Evolutionary conservation across 2,888 invertebrate species (phyloP).

Genomic region (Heliconius cydno): DNA sequence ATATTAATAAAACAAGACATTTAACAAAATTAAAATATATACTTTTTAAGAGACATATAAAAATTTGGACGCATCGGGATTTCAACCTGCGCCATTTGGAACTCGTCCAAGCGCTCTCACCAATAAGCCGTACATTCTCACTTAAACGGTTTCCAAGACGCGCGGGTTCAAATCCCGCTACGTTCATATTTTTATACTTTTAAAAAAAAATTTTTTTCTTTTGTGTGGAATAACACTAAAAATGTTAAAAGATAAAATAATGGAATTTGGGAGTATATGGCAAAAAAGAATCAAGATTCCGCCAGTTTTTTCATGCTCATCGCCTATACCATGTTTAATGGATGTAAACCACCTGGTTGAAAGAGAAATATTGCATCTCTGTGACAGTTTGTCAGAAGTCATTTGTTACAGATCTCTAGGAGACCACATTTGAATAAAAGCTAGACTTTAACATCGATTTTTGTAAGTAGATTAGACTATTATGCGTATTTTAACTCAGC

Average conservation of each 20-base stretch:
- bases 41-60: too few species aligned
- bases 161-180: too few species aligned
- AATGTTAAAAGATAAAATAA: neutral
- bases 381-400: constrained; percentile 74
- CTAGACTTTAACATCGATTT: constrained; percentile 59
- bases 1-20: neutral
- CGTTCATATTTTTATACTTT: too few species aligned
- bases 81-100: too few species aligned
- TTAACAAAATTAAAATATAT: too few species aligned
- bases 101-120: too few species aligned
- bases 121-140: too few species aligned
- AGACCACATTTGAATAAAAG: constrained; percentile 72
- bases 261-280: neutral
- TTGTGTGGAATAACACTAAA: too few species aligned
- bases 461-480: constrained; percentile 55
- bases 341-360: constrained; percentile 76
- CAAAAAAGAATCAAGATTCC: constrained; percentile 47
- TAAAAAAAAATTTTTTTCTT: too few species aligned
- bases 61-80: too few species aligned
- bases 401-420: constrained; percentile 66
- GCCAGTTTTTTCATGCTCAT: constrained; percentile 58
- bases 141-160: too few species aligned
- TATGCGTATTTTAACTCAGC: constrained; percentile 48
- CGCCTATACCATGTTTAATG: constrained; percentile 72
- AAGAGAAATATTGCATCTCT: constrained; percentile 74